Conservation (phyloP, 2,113 vertebrate genomes). For the Euleptes europaea region DNA sequence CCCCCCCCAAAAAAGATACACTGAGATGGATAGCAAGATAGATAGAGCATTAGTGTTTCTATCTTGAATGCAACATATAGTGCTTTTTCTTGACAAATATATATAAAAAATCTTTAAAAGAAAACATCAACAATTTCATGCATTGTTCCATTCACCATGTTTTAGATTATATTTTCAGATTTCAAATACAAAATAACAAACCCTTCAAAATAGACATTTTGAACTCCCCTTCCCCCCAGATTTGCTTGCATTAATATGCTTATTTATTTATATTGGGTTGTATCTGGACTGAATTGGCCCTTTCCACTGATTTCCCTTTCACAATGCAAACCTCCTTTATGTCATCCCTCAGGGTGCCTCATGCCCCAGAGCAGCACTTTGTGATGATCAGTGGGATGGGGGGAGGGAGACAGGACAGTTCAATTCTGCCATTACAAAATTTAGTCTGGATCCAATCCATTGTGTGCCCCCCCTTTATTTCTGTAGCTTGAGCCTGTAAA, state of each 20-base stretch:
- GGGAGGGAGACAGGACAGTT: no score
- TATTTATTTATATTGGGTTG: background rate
- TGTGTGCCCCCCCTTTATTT: no score
- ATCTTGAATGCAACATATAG: background rate
- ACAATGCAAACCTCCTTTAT: no score
- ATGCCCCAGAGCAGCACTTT: no score
- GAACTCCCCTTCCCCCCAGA: background rate
- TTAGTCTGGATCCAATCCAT: no score
- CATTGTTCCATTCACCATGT: background rate
- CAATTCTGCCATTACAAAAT: no score
- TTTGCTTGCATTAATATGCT: background rate
- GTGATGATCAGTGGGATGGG: no score
- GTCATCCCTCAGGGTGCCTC: no score
- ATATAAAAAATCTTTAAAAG: background rate
- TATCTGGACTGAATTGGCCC: no score
- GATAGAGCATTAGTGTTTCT: background rate
- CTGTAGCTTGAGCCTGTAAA: background rate
- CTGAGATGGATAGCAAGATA: conserved; percentile 1
- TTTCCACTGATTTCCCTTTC: no score
- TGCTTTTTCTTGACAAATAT: background rate
- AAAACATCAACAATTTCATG: background rate
- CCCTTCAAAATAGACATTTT: background rate
- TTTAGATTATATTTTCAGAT: background rate
- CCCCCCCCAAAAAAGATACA: background rate
- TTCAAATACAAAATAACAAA: background rate